Base-by-base conservation (phyloP, 2,113 vertebrate genomes). In the Sphaerodactylus townsendi region DNA sequence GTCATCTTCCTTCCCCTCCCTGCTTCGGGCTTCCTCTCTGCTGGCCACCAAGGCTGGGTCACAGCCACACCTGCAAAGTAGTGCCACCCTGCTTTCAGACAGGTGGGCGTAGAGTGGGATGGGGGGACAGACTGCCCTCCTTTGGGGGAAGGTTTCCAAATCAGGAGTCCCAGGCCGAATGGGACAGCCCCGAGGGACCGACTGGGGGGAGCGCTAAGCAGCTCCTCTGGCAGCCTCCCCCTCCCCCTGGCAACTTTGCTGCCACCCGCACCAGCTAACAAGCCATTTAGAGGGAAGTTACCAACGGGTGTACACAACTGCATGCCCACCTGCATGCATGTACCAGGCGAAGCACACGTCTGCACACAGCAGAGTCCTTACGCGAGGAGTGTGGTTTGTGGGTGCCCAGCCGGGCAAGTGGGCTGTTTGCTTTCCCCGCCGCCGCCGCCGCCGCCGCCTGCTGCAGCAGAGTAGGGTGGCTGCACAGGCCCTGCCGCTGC, bases 141-240 rank as follows among this genome's bases (percentile, higher is more conserved):
- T 76, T 39, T 81, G 2, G 13, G 88, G 70, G 82, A 86, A 92
- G 89, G 92, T 92, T 91, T 93, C 93, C 94, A 94, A 95, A 96
- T 95, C 95, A 94, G 94, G 91, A 90, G 94, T 94, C 95, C 95
- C 95, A 92, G 44, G 44, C n/a, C n/a, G n/a, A n/a, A n/a, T n/a
- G n/a, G n/a, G n/a, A n/a, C n/a, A n/a, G n/a, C n/a, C n/a, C n/a
- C n/a, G n/a, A n/a, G n/a, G n/a, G n/a, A n/a, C n/a, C n/a, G n/a
- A n/a, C n/a, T n/a, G n/a, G n/a, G n/a, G n/a, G n/a, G n/a, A n/a
- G n/a, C n/a, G n/a, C n/a, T n/a, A n/a, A n/a, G n/a, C 91, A 56
- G 0, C 85, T 37, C 90, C 92, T 93, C 93, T 90, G 94, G 94
- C 94, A 73, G 79, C 92, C 92, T 80, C 88, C 87, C 90, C 33